Evolutionary conservation across 2,113 vertebrate species (phyloP).

Genomic region (Pristiophorus japonicus): DNA sequence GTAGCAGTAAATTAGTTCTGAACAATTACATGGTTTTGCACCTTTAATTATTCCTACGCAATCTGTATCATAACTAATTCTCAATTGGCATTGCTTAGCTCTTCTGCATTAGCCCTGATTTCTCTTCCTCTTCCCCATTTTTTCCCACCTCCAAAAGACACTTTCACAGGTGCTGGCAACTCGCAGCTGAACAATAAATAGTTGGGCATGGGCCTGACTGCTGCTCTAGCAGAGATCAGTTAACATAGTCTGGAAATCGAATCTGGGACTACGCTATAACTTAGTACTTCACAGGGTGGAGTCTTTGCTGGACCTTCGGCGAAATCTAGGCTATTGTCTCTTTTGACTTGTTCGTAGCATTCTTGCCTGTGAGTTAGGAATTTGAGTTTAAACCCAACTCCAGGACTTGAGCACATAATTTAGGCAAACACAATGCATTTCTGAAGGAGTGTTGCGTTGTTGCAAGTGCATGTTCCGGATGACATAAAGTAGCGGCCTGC

Average conservation of each 20-base stretch:
- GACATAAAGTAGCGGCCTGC: too few species aligned
- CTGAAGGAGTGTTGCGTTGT: not conserved
- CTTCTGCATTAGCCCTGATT: not conserved
- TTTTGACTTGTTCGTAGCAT: too few species aligned
- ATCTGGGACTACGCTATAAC: not conserved
- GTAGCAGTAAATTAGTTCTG: not conserved
- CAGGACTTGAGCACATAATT: not conserved
- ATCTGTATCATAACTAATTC: not conserved
- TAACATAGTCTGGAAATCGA: not conserved
- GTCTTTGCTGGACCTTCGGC: not conserved
- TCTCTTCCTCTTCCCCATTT: not conserved
- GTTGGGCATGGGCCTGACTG: not conserved
- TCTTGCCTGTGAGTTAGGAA: not conserved
- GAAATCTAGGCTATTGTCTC: not conserved
- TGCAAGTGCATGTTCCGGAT: too few species aligned
- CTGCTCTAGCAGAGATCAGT: not conserved
- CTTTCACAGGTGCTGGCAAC: not conserved
- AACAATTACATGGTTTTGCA: not conserved
- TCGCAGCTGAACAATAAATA: not conserved
- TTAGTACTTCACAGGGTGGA: too few species aligned
- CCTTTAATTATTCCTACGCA: not conserved
- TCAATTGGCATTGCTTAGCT: not conserved
- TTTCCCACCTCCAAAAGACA: not conserved
- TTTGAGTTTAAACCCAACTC: not conserved
- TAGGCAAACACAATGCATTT: not conserved